phyloP scores from a whole-genome alignment of 2,888 invertebrate species.

The Trissolcus brochymenae region DNA sequence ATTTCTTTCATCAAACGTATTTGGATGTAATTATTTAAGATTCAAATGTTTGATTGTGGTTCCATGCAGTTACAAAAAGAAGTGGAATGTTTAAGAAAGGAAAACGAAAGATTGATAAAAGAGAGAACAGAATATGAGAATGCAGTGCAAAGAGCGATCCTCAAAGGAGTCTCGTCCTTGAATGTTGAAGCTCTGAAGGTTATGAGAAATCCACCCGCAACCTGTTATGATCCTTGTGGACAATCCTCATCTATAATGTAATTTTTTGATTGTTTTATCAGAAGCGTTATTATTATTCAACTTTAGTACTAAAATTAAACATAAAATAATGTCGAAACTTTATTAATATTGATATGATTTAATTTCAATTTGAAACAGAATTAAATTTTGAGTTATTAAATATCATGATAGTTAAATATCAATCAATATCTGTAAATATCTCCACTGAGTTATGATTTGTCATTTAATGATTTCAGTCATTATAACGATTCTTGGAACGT shows the following conservation, averaged over 20 bases:
- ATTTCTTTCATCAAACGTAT: neutral
- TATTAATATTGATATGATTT: no score
- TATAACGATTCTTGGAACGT: no score
- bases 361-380: no score
- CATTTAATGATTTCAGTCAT: neutral
- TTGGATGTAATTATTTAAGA: no score
- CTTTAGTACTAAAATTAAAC: no score
- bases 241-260: conserved; percentile 39
- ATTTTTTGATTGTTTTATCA: conserved; percentile 8
- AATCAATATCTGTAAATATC: no score
- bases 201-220: conserved; percentile 63
- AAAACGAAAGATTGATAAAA: conserved; percentile 68
- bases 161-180: conserved; percentile 71
- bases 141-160: conserved; percentile 70
- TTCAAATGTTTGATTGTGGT: neutral
- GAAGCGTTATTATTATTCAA: no score
- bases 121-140: conserved; percentile 71
- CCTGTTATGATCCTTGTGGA: conserved; percentile 50
- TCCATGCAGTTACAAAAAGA: conserved; percentile 66
- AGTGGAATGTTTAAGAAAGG: conserved; percentile 64
- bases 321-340: no score
- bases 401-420: no score
- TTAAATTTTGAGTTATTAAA: no score
- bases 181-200: conserved; percentile 72
- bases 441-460: neutral